Evolutionary conservation across 2,113 vertebrate genomes (phyloP), one percentile per base, ranked within the genome.

Genomic region (Acrocephalus kingi): DNA sequence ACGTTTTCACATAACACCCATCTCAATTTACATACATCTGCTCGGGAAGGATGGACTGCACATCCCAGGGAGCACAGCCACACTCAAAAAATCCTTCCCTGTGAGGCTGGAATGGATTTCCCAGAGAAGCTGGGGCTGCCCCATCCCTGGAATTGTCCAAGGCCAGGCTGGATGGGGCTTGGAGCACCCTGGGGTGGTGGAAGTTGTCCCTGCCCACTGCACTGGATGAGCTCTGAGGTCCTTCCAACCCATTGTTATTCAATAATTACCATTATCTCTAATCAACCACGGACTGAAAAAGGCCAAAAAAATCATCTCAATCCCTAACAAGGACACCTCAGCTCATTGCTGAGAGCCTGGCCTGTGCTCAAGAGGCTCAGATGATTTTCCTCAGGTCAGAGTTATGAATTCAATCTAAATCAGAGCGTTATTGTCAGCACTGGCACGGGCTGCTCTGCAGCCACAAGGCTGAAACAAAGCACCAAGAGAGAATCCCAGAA

Each of bases 1-100:
- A 92, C 3, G 11, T 94, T 93, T 94, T 30, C 82, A 43, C 67
- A n/a, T 58, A 92, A 92, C 71, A 84, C 88, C 79, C 94, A 59
- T 68, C 72, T 84, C 80, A 54, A 68, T 68, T 51, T 83, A 72
- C 94, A 93, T 62, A 80, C 95, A 80, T 41, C 54, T 56, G 67
- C 89, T 81, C 13, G 18, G 12, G 82, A 66, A 51, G 33, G 48
- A 67, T 39, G 28, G 30, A 20, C 55, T 21, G 48, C 48, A 33
- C 35, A 18, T 27, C 27, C 19, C 3, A 1, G 37, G 41, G 48
- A 72, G 63, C 74, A 67, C 33, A 82, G 52, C 12, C 51, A 25
- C 49, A 27, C 23, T n/a, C 21, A 10, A 45, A 56, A 61, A 69
- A 69, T 43, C 49, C 21, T 49, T 35, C 22, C 39, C 12, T 13